Conservation (phyloP, 2,888 invertebrate species). For the Clanis bilineata region DNA sequence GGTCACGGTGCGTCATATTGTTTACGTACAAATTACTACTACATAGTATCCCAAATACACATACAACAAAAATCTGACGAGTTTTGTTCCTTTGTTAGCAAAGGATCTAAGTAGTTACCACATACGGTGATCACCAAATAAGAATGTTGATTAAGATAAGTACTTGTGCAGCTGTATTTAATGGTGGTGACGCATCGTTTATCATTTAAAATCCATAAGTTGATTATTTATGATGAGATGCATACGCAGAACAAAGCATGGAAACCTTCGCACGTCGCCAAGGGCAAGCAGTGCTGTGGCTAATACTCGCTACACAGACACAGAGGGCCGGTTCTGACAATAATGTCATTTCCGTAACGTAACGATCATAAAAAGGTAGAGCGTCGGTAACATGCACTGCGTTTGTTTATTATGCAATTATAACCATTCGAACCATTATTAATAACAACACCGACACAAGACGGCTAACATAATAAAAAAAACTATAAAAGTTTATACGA, state of each 20-base stretch:
- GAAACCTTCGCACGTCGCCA: conserved; percentile 44
- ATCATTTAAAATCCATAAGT: conserved; percentile 39
- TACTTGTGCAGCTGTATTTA: conserved; percentile 33
- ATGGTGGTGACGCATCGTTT: conserved; percentile 40
- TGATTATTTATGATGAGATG: conserved; percentile 44
- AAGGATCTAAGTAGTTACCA: conserved; percentile 2
- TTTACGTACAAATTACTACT: background rate
- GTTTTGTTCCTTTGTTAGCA: background rate
- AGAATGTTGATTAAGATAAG: conserved; percentile 21
- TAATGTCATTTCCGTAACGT: conserved; percentile 51
- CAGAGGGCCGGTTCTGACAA: conserved; percentile 36
- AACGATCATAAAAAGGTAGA: conserved; percentile 5
- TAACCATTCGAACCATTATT: background rate
- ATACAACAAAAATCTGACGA: background rate
- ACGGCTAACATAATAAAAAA: background rate
- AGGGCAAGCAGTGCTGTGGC: conserved; percentile 34
- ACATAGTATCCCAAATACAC: background rate
- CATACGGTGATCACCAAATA: conserved; percentile 20
- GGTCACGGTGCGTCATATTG: background rate
- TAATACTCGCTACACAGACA: background rate
- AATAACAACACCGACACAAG: no score
- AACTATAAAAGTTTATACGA: no score
- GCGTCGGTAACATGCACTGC: background rate
- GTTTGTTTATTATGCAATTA: background rate
- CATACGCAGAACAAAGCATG: conserved; percentile 41